These are phyloP conservation scores for Spea hammondii DNA, from an alignment of 2,797 vertebrate genomes.

Conservation along the genomic window DNA sequence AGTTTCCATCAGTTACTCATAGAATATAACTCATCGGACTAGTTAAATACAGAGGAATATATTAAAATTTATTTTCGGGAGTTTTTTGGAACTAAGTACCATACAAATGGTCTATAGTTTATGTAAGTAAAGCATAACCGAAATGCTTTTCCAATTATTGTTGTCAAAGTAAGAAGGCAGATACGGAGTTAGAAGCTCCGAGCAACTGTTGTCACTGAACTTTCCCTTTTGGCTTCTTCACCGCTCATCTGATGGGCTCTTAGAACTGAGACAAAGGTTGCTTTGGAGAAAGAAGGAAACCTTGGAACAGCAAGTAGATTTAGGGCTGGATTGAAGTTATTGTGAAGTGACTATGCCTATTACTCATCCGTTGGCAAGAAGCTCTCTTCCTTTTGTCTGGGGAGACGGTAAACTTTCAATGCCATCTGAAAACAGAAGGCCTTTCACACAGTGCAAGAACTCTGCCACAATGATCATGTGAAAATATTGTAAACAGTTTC, in stretches of 20 bases:
- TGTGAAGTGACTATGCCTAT: conserved; percentile 69
- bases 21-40: conserved; percentile 54
- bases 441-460: conserved; percentile 66
- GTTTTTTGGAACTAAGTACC: conserved; percentile 62
- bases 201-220: conserved; percentile 65
- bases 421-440: conserved; percentile 72
- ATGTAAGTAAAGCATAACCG: conserved; percentile 60
- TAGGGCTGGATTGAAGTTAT: conserved; percentile 70
- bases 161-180: conserved; percentile 61
- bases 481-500: conserved; percentile 74
- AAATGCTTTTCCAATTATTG: conserved; percentile 62
- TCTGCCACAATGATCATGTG: conserved; percentile 71
- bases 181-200: conserved; percentile 63
- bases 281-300: conserved; percentile 69
- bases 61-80: conserved; percentile 61
- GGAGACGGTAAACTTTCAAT: conserved; percentile 72
- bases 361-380: conserved; percentile 71
- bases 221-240: conserved; percentile 65
- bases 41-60: conserved; percentile 49
- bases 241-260: conserved; percentile 62
- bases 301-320: conserved; percentile 72
- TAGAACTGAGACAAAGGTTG: conserved; percentile 69
- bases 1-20: conserved; percentile 52
- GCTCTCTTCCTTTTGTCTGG: conserved; percentile 72
- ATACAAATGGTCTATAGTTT: conserved; percentile 66